Evolutionary conservation across 2,888 invertebrate genomes (phyloP).

Genomic region (Penaeus monodon): DNA sequence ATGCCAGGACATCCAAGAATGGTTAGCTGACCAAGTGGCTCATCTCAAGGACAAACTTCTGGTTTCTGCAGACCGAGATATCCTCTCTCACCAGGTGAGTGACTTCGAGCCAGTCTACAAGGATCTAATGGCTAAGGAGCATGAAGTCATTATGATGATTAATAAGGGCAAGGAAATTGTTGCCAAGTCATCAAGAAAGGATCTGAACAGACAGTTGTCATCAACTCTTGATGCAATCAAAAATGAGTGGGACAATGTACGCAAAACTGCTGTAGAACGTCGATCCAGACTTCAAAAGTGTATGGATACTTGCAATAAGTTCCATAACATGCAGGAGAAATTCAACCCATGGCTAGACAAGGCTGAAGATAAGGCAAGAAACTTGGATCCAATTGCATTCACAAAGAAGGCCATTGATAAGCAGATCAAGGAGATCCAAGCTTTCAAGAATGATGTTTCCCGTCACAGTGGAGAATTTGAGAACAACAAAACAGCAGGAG

Average conservation of each 20-base stretch:
- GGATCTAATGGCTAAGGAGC: conserved; percentile 88
- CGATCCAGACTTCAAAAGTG: conserved; percentile 89
- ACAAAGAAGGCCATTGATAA: conserved; percentile 88
- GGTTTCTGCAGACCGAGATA: conserved; percentile 87
- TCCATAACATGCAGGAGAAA: conserved; percentile 84
- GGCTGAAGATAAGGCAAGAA: conserved; percentile 86
- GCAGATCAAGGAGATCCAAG: conserved; percentile 87
- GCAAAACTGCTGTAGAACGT: conserved; percentile 87
- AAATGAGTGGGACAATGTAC: conserved; percentile 90
- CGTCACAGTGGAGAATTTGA: conserved; percentile 94
- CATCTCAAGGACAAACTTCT: conserved; percentile 82
- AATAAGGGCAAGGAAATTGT: conserved; percentile 87
- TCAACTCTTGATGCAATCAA: conserved; percentile 90
- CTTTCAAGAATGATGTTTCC: conserved; percentile 92
- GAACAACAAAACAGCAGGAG: conserved; percentile 86
- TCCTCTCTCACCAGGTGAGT: conserved; percentile 87
- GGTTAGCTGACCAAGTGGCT: conserved; percentile 86
- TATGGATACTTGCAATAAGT: conserved; percentile 92
- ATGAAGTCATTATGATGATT: conserved; percentile 92
- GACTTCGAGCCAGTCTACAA: conserved; percentile 87
- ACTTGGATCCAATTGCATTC: conserved; percentile 81
- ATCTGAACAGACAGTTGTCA: conserved; percentile 77
- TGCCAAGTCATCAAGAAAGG: conserved; percentile 70
- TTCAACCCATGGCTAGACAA: conserved; percentile 90
- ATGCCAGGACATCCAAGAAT: conserved; percentile 88